Conservation (phyloP, 2,797 vertebrate species). For the Cryptoblepharus egeriae region DNA sequence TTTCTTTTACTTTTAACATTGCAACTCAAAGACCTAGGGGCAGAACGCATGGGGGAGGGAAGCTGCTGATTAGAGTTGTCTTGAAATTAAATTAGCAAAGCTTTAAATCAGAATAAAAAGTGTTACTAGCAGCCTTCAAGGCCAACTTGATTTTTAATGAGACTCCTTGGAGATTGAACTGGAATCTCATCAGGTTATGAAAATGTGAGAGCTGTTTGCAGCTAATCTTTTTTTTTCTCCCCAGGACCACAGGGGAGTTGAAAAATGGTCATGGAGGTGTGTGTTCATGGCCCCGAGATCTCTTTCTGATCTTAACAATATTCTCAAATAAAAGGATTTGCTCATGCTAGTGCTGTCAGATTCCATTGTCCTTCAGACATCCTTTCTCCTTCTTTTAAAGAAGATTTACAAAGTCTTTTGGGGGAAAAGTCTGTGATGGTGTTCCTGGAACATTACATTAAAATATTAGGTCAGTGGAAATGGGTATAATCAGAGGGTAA, state of each 20-base stretch:
- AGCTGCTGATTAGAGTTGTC: conserved; percentile 54
- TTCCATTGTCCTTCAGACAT: background rate
- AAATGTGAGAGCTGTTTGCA: conserved; percentile 15
- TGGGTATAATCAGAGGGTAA: background rate
- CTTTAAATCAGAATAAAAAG: conserved; percentile 49
- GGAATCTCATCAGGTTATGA: conserved; percentile 34
- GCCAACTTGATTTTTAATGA: conserved; percentile 50
- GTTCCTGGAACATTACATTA: background rate
- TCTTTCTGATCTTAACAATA: background rate
- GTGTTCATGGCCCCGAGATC: conserved; percentile 5
- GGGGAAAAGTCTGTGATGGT: background rate
- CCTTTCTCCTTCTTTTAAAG: background rate
- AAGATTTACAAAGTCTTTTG: background rate
- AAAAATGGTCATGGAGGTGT: background rate
- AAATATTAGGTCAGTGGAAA: background rate
- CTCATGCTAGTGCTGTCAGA: background rate
- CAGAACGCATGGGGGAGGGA: conserved; percentile 2
- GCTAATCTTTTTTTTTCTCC: background rate
- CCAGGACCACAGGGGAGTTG: background rate
- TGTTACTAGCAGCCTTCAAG: conserved; percentile 51
- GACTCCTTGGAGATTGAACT: conserved; percentile 38
- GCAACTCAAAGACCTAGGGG: conserved; percentile 43
- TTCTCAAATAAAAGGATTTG: background rate
- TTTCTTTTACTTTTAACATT: conserved; percentile 47
- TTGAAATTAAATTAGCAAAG: conserved; percentile 64